These are phyloP conservation scores for Perca fluviatilis DNA, from an alignment of 2,113 vertebrate species.

Conservation along the genomic window DNA sequence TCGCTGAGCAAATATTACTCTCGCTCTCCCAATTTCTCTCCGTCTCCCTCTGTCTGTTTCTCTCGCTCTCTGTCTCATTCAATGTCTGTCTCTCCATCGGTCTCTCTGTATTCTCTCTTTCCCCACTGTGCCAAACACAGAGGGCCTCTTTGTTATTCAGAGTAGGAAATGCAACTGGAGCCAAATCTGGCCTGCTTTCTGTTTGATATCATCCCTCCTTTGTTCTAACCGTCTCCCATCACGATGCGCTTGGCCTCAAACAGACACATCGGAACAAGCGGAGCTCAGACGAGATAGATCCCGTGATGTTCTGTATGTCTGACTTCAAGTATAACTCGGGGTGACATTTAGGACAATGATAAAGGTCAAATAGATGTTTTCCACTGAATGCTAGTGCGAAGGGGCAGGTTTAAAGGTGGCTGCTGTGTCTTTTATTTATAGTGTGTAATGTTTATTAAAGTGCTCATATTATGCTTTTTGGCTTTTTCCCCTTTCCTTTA, in stretches of 20 bases:
- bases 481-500: too few species aligned
- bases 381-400: neutral
- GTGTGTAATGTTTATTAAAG: neutral
- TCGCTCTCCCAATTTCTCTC: neutral
- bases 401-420: slow-evolving; percentile 5
- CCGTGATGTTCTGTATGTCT: slow-evolving; percentile 51
- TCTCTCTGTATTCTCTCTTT: slow-evolving; percentile 46
- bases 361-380: slow-evolving; percentile 64
- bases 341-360: slow-evolving; percentile 58
- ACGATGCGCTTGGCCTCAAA: slow-evolving; percentile 51
- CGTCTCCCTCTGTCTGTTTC: slow-evolving; percentile 28
- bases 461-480: neutral
- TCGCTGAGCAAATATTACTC: slow-evolving; percentile 64
- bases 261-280: slow-evolving; percentile 54
- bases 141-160: slow-evolving; percentile 78
- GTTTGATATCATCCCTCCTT: slow-evolving; percentile 78
- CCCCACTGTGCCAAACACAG: slow-evolving; percentile 73
- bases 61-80: neutral
- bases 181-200: slow-evolving; percentile 73
- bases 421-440: neutral
- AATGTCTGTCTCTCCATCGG: slow-evolving; percentile 18
- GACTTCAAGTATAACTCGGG: slow-evolving; percentile 41
- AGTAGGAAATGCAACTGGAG: slow-evolving; percentile 75
- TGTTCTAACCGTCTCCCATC: slow-evolving; percentile 65
- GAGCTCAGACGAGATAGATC: slow-evolving; percentile 45